Evolutionary conservation across 1,140 invertebrate genomes (phyloP).

Genomic region (Chrysoperla carnea): DNA sequence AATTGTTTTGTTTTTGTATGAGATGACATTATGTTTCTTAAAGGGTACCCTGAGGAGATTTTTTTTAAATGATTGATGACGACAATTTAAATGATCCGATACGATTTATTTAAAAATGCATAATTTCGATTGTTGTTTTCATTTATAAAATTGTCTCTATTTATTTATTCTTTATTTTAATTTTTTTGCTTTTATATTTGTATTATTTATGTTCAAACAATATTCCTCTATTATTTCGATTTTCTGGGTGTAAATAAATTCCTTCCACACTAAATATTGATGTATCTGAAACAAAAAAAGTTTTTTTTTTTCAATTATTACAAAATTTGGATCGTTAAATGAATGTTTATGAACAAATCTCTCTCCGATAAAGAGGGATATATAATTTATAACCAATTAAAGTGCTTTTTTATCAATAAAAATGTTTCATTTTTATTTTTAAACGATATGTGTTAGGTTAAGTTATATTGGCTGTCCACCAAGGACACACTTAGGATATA

Average conservation of each 20-base stretch:
- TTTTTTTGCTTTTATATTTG: background rate
- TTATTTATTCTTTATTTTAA: background rate
- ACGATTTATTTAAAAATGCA: background rate
- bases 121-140: background rate
- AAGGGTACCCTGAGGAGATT: background rate
- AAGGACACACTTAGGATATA: too few relatives aligned
- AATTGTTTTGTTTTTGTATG: background rate
- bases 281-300: slow-evolving; percentile 50
- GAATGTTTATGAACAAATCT: too few relatives aligned
- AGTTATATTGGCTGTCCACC: too few relatives aligned
- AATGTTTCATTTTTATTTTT: too few relatives aligned
- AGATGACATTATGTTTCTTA: background rate
- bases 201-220: background rate
- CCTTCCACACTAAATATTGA: slow-evolving; percentile 88
- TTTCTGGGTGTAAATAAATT: slow-evolving; percentile 54
- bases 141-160: background rate
- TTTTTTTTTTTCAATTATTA: background rate
- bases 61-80: background rate
- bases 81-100: background rate
- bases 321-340: too few relatives aligned
- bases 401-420: too few relatives aligned
- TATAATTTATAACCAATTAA: too few relatives aligned
- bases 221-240: slow-evolving; percentile 13
- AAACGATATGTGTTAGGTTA: too few relatives aligned
- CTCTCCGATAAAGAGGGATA: too few relatives aligned